Evolutionary conservation across 2,888 invertebrate species (phyloP).

Genomic region (Ennomos erosarius): DNA sequence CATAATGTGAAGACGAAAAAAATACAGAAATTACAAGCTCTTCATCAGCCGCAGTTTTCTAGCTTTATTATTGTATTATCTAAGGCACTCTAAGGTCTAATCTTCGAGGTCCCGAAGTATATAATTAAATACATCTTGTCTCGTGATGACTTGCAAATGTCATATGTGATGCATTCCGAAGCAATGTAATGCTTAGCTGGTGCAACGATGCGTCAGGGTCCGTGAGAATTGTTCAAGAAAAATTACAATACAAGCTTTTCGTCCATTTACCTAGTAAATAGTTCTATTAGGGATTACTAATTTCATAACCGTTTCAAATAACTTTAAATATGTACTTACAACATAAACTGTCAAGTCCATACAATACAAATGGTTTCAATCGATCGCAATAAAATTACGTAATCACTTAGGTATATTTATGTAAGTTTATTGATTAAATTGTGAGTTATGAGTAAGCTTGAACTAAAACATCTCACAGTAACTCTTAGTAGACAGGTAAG

Average conservation of each 20-base stretch:
- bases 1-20: conserved; percentile 41
- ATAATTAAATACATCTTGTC: conserved; percentile 50
- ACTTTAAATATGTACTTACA: too few relatives aligned
- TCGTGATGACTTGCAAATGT: conserved; percentile 49
- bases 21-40: conserved; percentile 39
- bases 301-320: too few relatives aligned
- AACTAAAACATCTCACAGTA: conserved; percentile 16
- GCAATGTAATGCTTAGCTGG: conserved; percentile 43
- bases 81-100: conserved; percentile 43
- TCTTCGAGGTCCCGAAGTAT: conserved; percentile 33
- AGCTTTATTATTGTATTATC: conserved; percentile 54
- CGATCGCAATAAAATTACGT: too few relatives aligned
- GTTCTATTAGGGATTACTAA: too few relatives aligned
- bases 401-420: too few relatives aligned
- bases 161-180: conserved; percentile 51
- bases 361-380: too few relatives aligned
- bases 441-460: background rate
- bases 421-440: too few relatives aligned
- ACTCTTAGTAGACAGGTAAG: conserved; percentile 4
- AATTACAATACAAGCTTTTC: background rate
- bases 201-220: conserved; percentile 21
- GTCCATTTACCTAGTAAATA: too few relatives aligned
- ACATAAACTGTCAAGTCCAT: too few relatives aligned
- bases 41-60: conserved; percentile 48
- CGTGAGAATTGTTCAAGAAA: conserved; percentile 13